These are phyloP conservation scores for Scaptodrosophila lebanonensis DNA, from an alignment of 1,140 invertebrate species.

Conservation along the genomic window DNA sequence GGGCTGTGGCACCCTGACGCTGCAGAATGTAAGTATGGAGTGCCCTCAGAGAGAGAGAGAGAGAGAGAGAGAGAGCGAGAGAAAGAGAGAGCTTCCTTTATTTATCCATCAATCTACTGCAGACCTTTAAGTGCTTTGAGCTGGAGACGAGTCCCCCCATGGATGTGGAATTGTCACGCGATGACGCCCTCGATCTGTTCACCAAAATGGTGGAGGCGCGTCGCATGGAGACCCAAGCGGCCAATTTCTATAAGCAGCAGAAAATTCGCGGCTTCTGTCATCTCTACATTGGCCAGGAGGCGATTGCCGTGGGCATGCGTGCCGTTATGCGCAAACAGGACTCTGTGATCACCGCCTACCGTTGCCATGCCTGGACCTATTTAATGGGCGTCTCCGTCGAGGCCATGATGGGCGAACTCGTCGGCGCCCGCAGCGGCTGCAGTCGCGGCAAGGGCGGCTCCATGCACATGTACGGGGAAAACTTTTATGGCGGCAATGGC, in stretches of 20 bases:
- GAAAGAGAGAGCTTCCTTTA: neutral
- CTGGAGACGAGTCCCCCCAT: constrained; percentile 87
- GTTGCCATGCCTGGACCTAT: constrained; percentile 83
- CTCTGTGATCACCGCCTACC: constrained; percentile 86
- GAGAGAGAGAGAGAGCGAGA: neutral
- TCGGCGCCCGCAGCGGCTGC: constrained; percentile 84
- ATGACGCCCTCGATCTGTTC: constrained; percentile 82
- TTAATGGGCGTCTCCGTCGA: constrained; percentile 86
- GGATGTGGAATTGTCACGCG: constrained; percentile 79
- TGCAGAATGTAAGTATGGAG: constrained; percentile 53
- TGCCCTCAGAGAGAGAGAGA: no score
- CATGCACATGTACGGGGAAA: constrained; percentile 81
- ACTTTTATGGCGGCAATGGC: constrained; percentile 94
- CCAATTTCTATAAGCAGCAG: constrained; percentile 87
- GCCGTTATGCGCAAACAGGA: constrained; percentile 81
- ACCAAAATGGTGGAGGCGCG: constrained; percentile 84
- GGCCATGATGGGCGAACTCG: constrained; percentile 91
- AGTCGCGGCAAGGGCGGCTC: constrained; percentile 86
- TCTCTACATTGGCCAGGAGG: constrained; percentile 88
- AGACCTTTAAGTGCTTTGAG: constrained; percentile 86
- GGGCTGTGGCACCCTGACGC: constrained; percentile 26
- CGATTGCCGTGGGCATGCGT: constrained; percentile 80
- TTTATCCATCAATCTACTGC: neutral
- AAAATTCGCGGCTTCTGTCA: constrained; percentile 89
- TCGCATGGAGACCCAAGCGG: constrained; percentile 84